These are phyloP conservation scores for Pristionchus japonicus DNA, from an alignment of 2,888 invertebrate species.

Conservation along the genomic window DNA sequence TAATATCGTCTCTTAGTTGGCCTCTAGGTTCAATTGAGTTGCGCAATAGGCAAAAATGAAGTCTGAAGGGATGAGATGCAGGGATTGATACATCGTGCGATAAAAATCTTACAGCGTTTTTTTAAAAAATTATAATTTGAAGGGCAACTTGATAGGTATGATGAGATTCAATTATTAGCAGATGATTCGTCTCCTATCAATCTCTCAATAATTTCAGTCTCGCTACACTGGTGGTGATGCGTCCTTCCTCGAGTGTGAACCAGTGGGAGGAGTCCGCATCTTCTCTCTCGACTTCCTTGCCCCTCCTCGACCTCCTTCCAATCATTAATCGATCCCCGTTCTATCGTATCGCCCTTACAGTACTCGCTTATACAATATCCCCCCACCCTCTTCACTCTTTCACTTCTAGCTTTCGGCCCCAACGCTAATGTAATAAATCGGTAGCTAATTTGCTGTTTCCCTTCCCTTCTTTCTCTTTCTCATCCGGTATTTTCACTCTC, in stretches of 20 bases:
- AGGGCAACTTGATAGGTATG: no score
- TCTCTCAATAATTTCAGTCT: constrained; percentile 43
- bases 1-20: no score
- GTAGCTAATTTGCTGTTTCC: background rate
- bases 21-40: no score
- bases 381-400: background rate
- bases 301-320: constrained; percentile 21
- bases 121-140: no score
- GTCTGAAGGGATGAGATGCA: no score
- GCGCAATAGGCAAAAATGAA: no score
- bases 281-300: constrained; percentile 45
- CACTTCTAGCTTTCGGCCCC: background rate
- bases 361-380: background rate
- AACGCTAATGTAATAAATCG: constrained; percentile 16
- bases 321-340: background rate
- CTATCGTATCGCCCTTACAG: background rate
- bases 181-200: no score
- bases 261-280: constrained; percentile 50
- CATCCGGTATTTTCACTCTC: background rate
- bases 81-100: no score
- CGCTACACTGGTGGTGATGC: constrained; percentile 49
- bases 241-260: constrained; percentile 51
- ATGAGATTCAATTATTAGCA: no score
- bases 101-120: no score
- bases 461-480: background rate